These are phyloP conservation scores for Pecten maximus DNA, from an alignment of 2,888 invertebrate species.

Conservation along the genomic window DNA sequence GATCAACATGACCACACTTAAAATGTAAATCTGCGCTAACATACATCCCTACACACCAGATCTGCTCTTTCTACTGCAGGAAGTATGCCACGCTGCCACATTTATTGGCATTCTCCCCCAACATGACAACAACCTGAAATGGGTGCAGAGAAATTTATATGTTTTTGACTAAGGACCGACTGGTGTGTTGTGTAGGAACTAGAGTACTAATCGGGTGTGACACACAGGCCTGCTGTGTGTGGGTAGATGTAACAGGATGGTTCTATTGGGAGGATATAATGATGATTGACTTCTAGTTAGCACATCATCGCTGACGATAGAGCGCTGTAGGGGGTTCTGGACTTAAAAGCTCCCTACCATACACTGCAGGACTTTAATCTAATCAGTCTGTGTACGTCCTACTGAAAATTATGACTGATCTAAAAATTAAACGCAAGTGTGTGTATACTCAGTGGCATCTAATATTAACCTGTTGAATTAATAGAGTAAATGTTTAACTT, in stretches of 20 bases:
- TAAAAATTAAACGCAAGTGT: not conserved
- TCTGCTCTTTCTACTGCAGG: not conserved
- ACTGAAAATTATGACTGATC: not conserved
- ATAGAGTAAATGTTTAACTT: no score
- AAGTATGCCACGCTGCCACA: not conserved
- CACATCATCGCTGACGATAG: not conserved
- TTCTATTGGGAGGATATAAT: not conserved
- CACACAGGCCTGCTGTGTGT: not conserved
- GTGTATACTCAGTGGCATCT: not conserved
- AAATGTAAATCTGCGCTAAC: not conserved
- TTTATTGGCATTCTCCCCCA: not conserved
- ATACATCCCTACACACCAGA: no score
- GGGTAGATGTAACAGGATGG: not conserved
- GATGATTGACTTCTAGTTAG: not conserved
- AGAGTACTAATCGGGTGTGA: not conserved
- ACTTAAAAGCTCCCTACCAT: not conserved
- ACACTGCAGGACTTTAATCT: not conserved
- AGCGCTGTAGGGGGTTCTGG: not conserved
- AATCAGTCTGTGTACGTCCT: not conserved
- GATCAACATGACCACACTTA: not conserved
- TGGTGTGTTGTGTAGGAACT: not conserved
- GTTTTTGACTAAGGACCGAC: slow-evolving; percentile 6
- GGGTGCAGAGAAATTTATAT: not conserved
- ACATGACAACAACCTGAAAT: not conserved
- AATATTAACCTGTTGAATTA: no score